Percentiles rank a stretch among this genome's conserved stretches.
phyloP scores from a whole-genome alignment of 1,140 invertebrate species.

The Metopolophium dirhodum region DNA sequence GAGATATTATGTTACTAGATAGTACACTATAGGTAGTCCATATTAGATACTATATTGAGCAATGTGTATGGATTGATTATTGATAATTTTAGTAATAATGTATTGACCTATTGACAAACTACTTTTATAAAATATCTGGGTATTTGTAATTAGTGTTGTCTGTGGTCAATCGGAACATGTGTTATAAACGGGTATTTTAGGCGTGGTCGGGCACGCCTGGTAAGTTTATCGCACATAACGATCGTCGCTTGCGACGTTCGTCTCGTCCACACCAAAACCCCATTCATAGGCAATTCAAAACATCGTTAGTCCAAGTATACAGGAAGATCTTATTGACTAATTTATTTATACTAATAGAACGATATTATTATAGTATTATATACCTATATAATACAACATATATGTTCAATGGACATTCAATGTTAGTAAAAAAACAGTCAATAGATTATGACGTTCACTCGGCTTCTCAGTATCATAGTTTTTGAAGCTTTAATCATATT shows the following conservation, averaged over 20 bases:
- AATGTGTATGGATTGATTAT: neutral
- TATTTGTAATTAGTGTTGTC: neutral
- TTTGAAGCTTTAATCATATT: neutral
- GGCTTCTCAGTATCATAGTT: neutral
- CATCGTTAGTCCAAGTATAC: constrained; percentile 22
- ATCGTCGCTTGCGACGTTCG: constrained; percentile 18
- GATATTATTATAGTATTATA: neutral
- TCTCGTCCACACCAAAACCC: neutral
- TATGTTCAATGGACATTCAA: neutral
- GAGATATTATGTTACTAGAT: neutral
- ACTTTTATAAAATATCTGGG: neutral
- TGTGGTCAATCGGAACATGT: constrained; percentile 24
- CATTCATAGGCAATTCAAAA: constrained; percentile 14
- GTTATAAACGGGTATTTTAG: constrained; percentile 24
- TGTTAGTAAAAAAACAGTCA: neutral
- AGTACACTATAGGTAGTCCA: neutral
- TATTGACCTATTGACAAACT: neutral
- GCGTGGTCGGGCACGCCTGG: constrained; percentile 35
- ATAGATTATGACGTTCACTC: neutral
- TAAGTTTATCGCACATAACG: constrained; percentile 1
- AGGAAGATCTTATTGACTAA: constrained; percentile 33
- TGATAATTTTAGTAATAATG: neutral
- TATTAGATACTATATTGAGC: no score
- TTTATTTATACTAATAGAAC: neutral
- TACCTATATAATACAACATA: neutral